Base-by-base conservation (phyloP, 2,888 invertebrate species). In the Drosophila hawaiiensis region DNA sequence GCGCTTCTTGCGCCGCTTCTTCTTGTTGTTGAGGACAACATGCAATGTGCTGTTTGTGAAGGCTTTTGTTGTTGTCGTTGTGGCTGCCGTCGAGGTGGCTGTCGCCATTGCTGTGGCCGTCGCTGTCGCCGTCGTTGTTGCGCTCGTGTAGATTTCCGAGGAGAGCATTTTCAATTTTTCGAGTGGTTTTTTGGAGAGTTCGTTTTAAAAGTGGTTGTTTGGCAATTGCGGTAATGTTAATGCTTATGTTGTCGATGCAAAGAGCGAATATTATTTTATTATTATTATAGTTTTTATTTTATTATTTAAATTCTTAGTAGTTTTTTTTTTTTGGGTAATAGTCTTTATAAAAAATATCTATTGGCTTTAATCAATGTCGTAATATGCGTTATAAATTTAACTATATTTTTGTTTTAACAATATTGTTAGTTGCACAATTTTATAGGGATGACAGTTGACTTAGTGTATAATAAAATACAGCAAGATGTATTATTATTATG, bases 1-100 rank as follows among this genome's bases (percentile, higher is more conserved):
- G 33, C 80, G 78, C 73, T 84, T 79, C 73, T 84, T 80, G 56
- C 90, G 78, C 66, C 91, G 79, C 77, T 89, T 80, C 81, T 83
- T 84, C 77, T 80, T 91, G 58, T 47, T 47, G 16, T 47, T 47
- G 47, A 47, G 47, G 16, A 88, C 65, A 59, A 91, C 67, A 61
- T 88, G 82, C 63, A 80, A 60, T 14, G 77, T 69, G 72, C 73
- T 73, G 66, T 68, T 67, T 70, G 73, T 73, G 66, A 77, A 75
- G 63, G 83, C 61, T 47, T 73, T 80, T 25, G 78, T 76, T 43
- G 80, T 71, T 47, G 73, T 67, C 12, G 75, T 64, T 19, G 75
- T 68, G 52, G 83, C 59, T 22, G 80, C 62, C 50, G 82, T 35
- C 7, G 71, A 25, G 29, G 62, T 62, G 16, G 68, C 72, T n/a